phyloP scores from a whole-genome alignment of 2,888 invertebrate genomes.

The Notodonta dromedarius region DNA sequence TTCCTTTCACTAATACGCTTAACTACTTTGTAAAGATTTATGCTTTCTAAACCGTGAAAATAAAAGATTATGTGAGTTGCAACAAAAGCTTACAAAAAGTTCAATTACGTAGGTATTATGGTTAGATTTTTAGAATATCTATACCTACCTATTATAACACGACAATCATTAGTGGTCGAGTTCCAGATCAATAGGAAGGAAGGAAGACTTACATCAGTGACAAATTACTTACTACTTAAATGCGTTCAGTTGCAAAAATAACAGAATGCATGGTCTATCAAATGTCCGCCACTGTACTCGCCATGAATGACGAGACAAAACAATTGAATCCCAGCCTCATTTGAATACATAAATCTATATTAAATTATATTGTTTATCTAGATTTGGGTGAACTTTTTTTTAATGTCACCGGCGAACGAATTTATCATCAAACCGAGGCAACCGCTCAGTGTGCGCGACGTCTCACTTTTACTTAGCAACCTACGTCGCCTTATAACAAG shows the following conservation, averaged over 20 bases:
- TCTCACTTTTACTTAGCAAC: conserved; percentile 30
- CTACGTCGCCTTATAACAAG: conserved; percentile 42
- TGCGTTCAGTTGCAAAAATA: too few species aligned
- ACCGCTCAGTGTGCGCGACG: neutral
- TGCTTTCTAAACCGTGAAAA: too few species aligned
- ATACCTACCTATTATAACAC: too few species aligned
- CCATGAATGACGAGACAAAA: neutral
- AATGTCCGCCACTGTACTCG: neutral
- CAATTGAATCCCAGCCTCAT: neutral
- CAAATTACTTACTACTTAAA: too few species aligned
- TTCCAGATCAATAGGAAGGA: too few species aligned
- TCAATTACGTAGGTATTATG: too few species aligned
- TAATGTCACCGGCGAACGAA: neutral
- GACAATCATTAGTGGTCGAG: too few species aligned
- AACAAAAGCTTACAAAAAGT: too few species aligned
- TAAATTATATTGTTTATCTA: conserved; percentile 4
- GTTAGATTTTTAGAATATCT: too few species aligned
- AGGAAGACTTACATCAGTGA: too few species aligned
- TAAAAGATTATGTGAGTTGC: too few species aligned
- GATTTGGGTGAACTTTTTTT: conserved; percentile 5
- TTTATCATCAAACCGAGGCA: neutral
- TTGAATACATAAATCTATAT: conserved; percentile 4
- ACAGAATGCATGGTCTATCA: neutral
- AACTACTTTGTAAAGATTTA: neutral
- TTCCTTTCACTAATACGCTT: conserved; percentile 4